Evolutionary conservation across 2,113 vertebrate species (phyloP).

Genomic region (Dendrocopos noguchii): DNA sequence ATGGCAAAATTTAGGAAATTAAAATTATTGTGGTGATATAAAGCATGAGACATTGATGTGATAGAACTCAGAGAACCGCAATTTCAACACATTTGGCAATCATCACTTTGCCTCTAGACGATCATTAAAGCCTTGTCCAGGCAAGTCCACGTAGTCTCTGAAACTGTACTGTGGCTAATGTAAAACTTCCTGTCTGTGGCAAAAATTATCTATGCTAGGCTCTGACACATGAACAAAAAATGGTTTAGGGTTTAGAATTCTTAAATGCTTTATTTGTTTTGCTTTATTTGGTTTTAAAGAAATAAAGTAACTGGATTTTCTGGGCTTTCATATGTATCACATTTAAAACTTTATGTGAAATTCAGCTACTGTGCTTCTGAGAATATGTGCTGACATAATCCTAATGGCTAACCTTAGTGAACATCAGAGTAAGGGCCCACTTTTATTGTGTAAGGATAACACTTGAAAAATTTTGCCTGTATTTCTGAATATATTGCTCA

Average conservation of each 20-base stretch:
- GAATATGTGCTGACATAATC: background rate
- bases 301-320: background rate
- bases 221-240: background rate
- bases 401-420: background rate
- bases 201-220: background rate
- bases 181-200: background rate
- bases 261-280: background rate
- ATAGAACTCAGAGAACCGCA: background rate
- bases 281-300: background rate
- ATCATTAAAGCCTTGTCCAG: background rate
- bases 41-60: background rate
- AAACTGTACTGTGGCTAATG: background rate
- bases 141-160: background rate
- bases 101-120: background rate
- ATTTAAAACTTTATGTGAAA: background rate
- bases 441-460: background rate
- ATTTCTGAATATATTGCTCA: background rate
- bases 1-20: background rate
- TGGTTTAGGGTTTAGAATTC: background rate
- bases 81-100: background rate
- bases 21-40: background rate
- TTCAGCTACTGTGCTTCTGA: background rate
- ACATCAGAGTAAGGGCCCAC: background rate
- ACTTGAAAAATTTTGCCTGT: background rate
- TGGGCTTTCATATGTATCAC: fast-evolving